Base-by-base conservation (phyloP, 2,888 invertebrate species). In the Coleophora deauratella region DNA sequence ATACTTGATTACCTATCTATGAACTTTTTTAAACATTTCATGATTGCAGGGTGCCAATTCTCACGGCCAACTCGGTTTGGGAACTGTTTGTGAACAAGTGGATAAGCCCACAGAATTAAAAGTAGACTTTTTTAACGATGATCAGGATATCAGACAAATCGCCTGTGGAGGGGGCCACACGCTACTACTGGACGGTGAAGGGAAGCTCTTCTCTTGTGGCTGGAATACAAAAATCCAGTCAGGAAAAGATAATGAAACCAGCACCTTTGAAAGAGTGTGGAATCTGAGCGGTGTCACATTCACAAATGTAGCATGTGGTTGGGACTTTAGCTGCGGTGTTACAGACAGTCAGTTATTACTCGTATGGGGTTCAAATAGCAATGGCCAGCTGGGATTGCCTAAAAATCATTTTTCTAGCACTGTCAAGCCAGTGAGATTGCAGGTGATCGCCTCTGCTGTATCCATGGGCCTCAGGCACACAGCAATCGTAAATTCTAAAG, bases 341-440 rank as follows among this genome's bases (percentile, higher is more conserved):
- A 90, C 92, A 15, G 86, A 88, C 58, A 88, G 89, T 48, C 89
- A 91, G 37, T 86, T 88, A 41, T 70, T 95, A 1, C 91, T 91
- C 74, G 91, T 91, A 2, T 96, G 95, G 95, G 96, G 96, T 4
- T 93, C 93, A 14, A 95, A 95, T 68, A 85, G 86, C 46, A 91
- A 90, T 65, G 92, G 93, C 13, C 94, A 95, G 63, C 74, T 95
- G 40, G 94, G 94, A 10, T 76, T 91, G 27, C 80, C 84, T 1
- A 88, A 86, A 64, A 76, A 68, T 53, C 85, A 67, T 42, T 86
- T 86, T 47, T 52, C 69, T 28, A 71, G 73, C 41, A 50, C 58
- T 45, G 62, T 81, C 9, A 72, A 66, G 44, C 80, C 82, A 32
- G 59, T 85, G 0, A 62, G 72, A 41, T 55, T 87, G 9, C 74